These are phyloP conservation scores for Seriola rivoliana DNA, from an alignment of 2,113 vertebrate genomes.

Conservation along the genomic window DNA sequence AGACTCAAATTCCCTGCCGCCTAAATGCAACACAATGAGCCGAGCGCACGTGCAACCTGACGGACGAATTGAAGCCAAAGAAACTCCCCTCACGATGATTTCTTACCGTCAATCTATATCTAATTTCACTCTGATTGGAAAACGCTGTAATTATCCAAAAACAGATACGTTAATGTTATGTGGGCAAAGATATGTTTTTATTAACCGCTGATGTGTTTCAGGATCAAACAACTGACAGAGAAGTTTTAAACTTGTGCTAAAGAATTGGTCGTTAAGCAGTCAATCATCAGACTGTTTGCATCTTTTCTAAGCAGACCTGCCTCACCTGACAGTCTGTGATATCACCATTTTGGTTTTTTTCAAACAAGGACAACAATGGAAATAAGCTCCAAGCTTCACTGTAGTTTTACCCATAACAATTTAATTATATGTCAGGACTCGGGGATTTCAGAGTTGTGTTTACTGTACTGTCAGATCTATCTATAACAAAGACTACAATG, in stretches of 20 bases:
- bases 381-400: not conserved
- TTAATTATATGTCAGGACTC: conserved; percentile 12
- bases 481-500: not conserved
- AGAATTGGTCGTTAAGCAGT: not conserved
- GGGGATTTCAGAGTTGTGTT: not conserved
- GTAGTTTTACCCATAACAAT: conserved; percentile 11
- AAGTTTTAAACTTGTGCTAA: not conserved
- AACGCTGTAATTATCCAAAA: not conserved
- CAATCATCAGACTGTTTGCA: not conserved
- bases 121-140: not conserved
- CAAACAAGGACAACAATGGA: not conserved
- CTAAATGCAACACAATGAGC: not conserved
- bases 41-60: not conserved
- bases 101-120: no score
- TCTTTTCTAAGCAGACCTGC: not conserved
- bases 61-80: no score
- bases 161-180: not conserved
- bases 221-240: not conserved
- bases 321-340: not conserved
- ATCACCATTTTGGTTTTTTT: not conserved
- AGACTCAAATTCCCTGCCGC: not conserved
- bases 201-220: not conserved
- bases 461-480: not conserved
- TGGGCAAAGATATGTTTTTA: not conserved
- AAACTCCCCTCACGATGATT: no score